Evolutionary conservation across 2,888 invertebrate species (phyloP).

Genomic region (Limnephilus marmoratus): DNA sequence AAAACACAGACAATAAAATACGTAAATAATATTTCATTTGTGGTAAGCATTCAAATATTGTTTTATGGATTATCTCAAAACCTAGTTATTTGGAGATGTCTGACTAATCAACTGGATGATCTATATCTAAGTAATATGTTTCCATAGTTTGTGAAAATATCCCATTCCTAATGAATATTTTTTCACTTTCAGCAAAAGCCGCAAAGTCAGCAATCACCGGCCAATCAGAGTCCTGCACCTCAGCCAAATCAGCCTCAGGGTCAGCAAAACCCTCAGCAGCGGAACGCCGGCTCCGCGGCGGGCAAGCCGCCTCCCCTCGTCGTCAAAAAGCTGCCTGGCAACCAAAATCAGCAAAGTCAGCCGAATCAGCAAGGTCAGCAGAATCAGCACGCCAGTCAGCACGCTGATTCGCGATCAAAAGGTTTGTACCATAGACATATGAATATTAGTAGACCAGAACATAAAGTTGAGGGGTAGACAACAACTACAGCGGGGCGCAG

Average conservation of each 20-base stretch:
- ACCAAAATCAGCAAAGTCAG: background rate
- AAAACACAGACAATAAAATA: too few species aligned
- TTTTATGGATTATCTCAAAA: too few species aligned
- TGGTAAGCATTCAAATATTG: too few species aligned
- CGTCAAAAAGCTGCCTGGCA: background rate
- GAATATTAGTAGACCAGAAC: too few species aligned
- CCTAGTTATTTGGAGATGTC: too few species aligned
- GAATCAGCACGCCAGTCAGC: conserved; percentile 2
- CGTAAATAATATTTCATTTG: too few species aligned
- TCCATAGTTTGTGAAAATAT: background rate
- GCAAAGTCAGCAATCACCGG: conserved; percentile 64
- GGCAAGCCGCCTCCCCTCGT: conserved; percentile 29
- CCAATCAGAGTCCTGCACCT: conserved; percentile 68
- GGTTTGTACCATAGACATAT: too few species aligned
- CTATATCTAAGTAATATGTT: too few species aligned
- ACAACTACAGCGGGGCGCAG: too few species aligned
- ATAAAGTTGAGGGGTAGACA: too few species aligned
- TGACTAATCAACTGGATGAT: too few species aligned
- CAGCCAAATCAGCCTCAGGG: conserved; percentile 64
- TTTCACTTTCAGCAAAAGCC: conserved; percentile 67
- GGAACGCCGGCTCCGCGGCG: conserved; percentile 15
- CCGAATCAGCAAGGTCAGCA: too few species aligned
- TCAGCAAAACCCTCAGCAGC: conserved; percentile 59
- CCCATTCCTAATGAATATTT: background rate
- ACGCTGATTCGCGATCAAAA: background rate